phyloP scores from a whole-genome alignment of 2,113 vertebrate species.

The Callaeas wilsoni region DNA sequence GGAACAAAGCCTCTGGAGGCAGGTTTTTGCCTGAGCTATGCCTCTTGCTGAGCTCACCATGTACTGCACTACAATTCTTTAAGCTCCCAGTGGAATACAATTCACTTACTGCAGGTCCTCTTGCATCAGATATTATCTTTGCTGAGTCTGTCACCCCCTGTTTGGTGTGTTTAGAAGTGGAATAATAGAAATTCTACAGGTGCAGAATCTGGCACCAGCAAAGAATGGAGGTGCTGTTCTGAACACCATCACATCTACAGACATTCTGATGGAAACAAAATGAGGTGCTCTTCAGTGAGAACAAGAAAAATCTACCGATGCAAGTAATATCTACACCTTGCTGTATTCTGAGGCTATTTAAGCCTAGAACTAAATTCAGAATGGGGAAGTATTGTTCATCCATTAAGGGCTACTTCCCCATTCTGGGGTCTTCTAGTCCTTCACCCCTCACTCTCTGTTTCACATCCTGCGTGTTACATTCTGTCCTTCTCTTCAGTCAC shows the following conservation, averaged over 20 bases:
- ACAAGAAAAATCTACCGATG: background rate
- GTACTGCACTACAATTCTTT: background rate
- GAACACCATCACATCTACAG: background rate
- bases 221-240: background rate
- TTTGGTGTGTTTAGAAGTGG: background rate
- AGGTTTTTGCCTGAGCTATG: background rate
- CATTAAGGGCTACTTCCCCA: background rate
- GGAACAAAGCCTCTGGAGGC: background rate
- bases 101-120: background rate
- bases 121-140: background rate
- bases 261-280: background rate
- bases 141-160: background rate
- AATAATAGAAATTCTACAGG: background rate
- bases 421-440: background rate
- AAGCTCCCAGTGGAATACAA: background rate
- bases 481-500: background rate
- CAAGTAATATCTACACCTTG: background rate
- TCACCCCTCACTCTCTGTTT: background rate
- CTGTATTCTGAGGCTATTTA: background rate
- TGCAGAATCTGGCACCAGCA: background rate
- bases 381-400: background rate
- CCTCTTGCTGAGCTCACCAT: background rate
- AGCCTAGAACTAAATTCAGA: background rate
- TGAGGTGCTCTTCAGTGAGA: background rate
- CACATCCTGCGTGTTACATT: rapidly evolving